Percentiles rank a stretch among this genome's conserved stretches.
phyloP scores from a whole-genome alignment of 2,888 invertebrate species.

The Malacosoma neustria region DNA sequence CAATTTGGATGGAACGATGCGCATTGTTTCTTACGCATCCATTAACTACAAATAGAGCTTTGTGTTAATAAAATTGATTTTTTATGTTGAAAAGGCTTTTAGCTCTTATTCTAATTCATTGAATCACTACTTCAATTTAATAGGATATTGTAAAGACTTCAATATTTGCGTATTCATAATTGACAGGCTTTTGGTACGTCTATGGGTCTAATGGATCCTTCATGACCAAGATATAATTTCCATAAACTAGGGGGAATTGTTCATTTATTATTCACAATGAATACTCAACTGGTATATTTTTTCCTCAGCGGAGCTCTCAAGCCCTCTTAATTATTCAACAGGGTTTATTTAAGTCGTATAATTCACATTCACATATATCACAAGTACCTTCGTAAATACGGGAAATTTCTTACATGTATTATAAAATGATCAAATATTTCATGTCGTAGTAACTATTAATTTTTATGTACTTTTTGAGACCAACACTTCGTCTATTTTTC shows the following conservation, averaged over 20 bases:
- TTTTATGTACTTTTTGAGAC: no score
- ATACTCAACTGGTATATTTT: constrained; percentile 54
- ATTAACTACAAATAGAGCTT: no score
- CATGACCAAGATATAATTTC: constrained; percentile 26
- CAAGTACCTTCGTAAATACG: background rate
- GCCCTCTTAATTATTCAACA: constrained; percentile 55
- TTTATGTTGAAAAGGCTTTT: no score
- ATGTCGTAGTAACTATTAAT: no score
- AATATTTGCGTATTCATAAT: no score
- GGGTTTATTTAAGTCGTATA: constrained; percentile 42
- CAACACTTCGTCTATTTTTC: no score
- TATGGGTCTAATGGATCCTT: constrained; percentile 31
- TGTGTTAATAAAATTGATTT: no score
- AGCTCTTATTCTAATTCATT: no score
- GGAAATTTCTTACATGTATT: no score
- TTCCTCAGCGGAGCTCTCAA: constrained; percentile 42
- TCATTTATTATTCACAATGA: constrained; percentile 64
- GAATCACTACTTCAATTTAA: no score
- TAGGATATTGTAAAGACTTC: no score
- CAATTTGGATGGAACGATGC: constrained; percentile 63
- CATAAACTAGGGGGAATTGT: constrained; percentile 39
- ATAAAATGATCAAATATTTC: no score
- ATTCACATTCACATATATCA: constrained; percentile 14
- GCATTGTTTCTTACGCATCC: constrained; percentile 55
- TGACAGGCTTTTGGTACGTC: constrained; percentile 34